Conservation (phyloP, 2,888 invertebrate species). For the Dysmachus trigonus region DNA sequence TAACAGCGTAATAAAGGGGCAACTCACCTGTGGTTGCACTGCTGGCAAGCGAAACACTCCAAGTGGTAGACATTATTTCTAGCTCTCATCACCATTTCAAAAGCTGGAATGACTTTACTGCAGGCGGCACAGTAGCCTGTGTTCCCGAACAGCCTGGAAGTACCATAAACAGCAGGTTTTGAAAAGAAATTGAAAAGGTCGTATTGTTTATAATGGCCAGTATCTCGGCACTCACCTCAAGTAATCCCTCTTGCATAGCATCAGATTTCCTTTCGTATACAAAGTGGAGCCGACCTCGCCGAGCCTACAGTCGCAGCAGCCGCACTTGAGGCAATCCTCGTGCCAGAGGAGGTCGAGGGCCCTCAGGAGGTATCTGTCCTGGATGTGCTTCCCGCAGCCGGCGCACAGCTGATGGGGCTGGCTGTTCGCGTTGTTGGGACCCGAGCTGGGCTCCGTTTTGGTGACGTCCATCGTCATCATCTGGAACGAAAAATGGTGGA, state of each 20-base stretch:
- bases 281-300: constrained; percentile 96
- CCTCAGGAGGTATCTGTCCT: constrained; percentile 88
- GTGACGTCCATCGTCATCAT: constrained; percentile 91
- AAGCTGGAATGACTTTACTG: constrained; percentile 96
- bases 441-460: constrained; percentile 73
- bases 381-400: constrained; percentile 93
- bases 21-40: constrained; percentile 94
- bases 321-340: constrained; percentile 97
- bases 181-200: background rate
- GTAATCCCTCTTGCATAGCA: constrained; percentile 95
- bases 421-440: constrained; percentile 64
- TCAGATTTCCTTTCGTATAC: constrained; percentile 93
- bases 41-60: constrained; percentile 98
- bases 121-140: constrained; percentile 97
- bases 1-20: background rate
- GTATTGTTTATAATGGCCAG: background rate
- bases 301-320: constrained; percentile 95
- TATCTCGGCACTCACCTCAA: constrained; percentile 72
- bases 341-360: constrained; percentile 96
- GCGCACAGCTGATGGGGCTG: constrained; percentile 74
- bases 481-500: constrained; percentile 52
- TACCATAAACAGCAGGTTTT: background rate
- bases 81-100: constrained; percentile 99
- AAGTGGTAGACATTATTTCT: constrained; percentile 96
- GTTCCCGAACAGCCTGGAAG: constrained; percentile 86